Evolutionary conservation across 2,797 vertebrate species (phyloP).

Genomic region (Simalia tracyae): DNA sequence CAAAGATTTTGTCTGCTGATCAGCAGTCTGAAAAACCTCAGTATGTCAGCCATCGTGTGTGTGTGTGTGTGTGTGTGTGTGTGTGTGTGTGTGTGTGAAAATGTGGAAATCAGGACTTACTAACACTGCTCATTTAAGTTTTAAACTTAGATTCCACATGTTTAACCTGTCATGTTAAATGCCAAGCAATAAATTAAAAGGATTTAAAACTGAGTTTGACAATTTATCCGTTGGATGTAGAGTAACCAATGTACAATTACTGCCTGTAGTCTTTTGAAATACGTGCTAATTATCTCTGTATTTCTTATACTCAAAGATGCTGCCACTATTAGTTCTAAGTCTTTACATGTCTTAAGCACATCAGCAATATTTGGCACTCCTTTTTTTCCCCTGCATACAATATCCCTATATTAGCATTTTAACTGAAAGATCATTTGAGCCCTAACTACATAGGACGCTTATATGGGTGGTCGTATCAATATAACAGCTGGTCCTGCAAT

Average conservation of each 20-base stretch:
- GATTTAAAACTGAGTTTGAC: slow-evolving; percentile 36
- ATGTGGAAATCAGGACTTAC: slow-evolving; percentile 25
- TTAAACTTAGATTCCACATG: background rate
- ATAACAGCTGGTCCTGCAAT: slow-evolving; percentile 5
- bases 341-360: slow-evolving; percentile 6
- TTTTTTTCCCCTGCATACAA: slow-evolving; percentile 12
- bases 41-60: slow-evolving; percentile 38
- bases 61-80: slow-evolving; percentile 19
- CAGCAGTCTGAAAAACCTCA: slow-evolving; percentile 53
- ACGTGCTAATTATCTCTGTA: background rate
- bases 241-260: background rate
- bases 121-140: slow-evolving; percentile 1
- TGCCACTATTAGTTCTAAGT: background rate
- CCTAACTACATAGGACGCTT: background rate
- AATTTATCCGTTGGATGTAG: background rate
- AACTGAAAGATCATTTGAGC: background rate
- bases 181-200: slow-evolving; percentile 39
- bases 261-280: background rate
- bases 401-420: background rate
- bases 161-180: slow-evolving; percentile 11
- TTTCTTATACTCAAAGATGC: background rate
- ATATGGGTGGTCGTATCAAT: background rate
- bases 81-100: slow-evolving; percentile 40
- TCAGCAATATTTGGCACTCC: slow-evolving; percentile 2
- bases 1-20: slow-evolving; percentile 55